Evolutionary conservation across 1,140 invertebrate genomes (phyloP), one percentile per base, ranked within the genome.

Genomic region (Agraylea sexmaculata): DNA sequence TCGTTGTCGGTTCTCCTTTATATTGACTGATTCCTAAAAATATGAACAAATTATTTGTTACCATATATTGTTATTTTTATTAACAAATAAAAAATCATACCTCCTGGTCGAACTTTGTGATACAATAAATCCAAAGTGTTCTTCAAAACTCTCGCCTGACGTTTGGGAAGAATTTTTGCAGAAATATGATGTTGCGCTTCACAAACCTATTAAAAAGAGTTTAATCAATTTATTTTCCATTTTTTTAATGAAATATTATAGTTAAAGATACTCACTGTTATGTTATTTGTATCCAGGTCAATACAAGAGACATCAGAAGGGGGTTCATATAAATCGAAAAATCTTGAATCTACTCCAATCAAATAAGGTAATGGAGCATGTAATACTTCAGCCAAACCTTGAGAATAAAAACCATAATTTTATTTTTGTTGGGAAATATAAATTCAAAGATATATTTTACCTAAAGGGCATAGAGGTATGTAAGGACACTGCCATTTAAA

Each of bases 401-500:
- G 27, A 51, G 57, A 53, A 47, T 28, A 29, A 31, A 45, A 42
- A 34, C 35, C 25, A 13, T 33, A 17, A 21, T 20, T n/a, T 18
- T 5, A 15, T 12, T 6, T 2, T 7, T 12, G 12, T 45, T 7
- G n/a, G 15, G 16, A 38, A 21, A 38, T 36, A 36, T 36, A 36
- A 22, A 36, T 10, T 8, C 20, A 36, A 22, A 22, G 10, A 36
- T 22, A 36, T 22, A 36, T 36, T 8, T 61, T 61, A 59, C 78
- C 87, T 50, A 99, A 70, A 1, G 96, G 96, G 73, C 96, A 99
- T 6, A 99, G 68, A 10, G 96, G 96, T 64, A 99, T 95, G 58
- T 99, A 99, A 0, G 95, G 94, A 64, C 94, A 99, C 61, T 99
- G 93, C 96, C 96, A 99, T 57, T 96, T 92, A 60, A 99, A 96